A percentile compares a stretch with the other conserved stretches of the same genome.
phyloP scores from a whole-genome alignment of 2,797 vertebrate genomes.

The Falco novaeseelandiae region DNA sequence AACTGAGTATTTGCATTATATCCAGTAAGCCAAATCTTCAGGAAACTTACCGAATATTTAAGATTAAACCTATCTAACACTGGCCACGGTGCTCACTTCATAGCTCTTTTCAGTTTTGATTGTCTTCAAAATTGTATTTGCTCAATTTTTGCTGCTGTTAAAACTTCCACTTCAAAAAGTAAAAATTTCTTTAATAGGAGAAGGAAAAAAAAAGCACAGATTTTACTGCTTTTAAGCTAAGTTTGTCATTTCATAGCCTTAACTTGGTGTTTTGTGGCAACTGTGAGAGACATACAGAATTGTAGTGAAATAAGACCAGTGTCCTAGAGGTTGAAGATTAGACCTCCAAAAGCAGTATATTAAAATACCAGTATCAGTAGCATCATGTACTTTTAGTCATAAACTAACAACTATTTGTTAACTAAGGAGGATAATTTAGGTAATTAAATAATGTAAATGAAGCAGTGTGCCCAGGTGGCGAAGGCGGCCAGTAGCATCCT shows the following conservation, averaged over 20 bases:
- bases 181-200: neutral
- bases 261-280: neutral
- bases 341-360: neutral
- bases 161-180: slow-evolving; percentile 24
- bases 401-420: neutral
- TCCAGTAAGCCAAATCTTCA: neutral
- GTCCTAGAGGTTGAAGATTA: neutral
- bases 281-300: neutral
- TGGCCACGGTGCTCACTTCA: neutral
- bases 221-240: neutral
- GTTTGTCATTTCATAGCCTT: neutral
- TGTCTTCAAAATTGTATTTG: neutral
- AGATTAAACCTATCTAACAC: neutral
- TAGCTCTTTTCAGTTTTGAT: neutral
- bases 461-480: no score
- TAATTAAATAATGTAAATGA: neutral
- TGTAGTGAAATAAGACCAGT: neutral
- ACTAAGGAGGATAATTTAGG: neutral
- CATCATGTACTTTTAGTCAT: neutral
- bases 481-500: no score
- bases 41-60: neutral
- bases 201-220: neutral
- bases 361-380: neutral
- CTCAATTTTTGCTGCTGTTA: slow-evolving; percentile 27
- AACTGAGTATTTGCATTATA: neutral